These are phyloP conservation scores for Labeo rohita DNA, from an alignment of 2,113 vertebrate genomes.

Conservation along the genomic window DNA sequence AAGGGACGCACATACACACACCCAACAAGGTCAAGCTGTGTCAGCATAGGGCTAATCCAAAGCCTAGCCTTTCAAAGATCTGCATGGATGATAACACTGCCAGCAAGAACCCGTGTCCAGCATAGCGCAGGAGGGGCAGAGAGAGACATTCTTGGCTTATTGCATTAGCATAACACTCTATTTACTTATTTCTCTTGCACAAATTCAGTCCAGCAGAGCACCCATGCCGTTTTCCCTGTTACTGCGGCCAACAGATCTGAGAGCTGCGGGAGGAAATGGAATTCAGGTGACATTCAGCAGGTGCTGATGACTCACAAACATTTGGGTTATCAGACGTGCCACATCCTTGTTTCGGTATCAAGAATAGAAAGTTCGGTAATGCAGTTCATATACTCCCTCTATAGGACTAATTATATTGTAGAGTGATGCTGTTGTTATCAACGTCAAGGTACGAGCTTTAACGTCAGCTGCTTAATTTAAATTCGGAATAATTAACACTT, in stretches of 20 bases:
- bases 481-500: conserved; percentile 49
- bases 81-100: conserved; percentile 34
- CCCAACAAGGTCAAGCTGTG: conserved; percentile 32
- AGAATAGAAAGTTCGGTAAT: background rate
- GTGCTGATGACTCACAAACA: conserved; percentile 42
- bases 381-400: background rate
- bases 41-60: conserved; percentile 39
- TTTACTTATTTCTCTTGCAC: conserved; percentile 17
- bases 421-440: background rate
- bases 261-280: conserved; percentile 28
- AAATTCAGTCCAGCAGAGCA: conserved; percentile 15
- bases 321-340: conserved; percentile 13
- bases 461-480: conserved; percentile 40
- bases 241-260: conserved; percentile 30
- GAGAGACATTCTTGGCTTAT: conserved; percentile 18
- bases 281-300: conserved; percentile 53
- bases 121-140: conserved; percentile 4
- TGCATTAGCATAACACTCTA: conserved; percentile 17
- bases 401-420: conserved; percentile 11
- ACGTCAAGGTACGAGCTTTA: background rate
- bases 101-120: conserved; percentile 31
- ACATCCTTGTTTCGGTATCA: conserved; percentile 15
- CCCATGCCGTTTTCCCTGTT: background rate
- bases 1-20: conserved; percentile 27
- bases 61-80: conserved; percentile 34